phyloP scores from a whole-genome alignment of 37 sponge, comb jelly and placozoan species.

The Ephydatia muelleri region DNA sequence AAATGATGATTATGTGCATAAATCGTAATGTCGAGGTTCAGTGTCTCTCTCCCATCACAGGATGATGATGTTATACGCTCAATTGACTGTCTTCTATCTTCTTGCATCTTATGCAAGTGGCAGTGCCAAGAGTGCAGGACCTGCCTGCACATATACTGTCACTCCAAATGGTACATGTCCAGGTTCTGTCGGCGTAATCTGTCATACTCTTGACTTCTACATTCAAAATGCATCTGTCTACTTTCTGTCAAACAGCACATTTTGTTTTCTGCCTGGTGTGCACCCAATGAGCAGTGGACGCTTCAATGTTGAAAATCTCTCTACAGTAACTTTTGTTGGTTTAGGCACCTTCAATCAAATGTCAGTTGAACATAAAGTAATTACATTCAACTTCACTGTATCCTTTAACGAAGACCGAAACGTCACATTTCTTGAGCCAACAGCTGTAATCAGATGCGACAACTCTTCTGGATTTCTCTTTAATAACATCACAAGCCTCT shows the following conservation, averaged over 20 bases:
- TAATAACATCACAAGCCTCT: neutral
- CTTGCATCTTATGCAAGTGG: neutral
- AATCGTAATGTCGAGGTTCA: too few relatives aligned
- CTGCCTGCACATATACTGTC: neutral
- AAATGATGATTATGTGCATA: too few relatives aligned
- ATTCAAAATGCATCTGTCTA: neutral
- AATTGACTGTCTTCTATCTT: neutral
- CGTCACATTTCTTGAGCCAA: neutral
- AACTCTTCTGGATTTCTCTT: neutral
- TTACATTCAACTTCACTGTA: neutral
- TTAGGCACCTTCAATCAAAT: neutral
- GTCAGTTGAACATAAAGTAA: neutral
- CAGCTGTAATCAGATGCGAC: neutral
- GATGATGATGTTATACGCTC: neutral
- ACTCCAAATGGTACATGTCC: neutral
- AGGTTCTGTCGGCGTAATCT: neutral
- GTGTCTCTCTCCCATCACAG: neutral
- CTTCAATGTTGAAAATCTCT: neutral
- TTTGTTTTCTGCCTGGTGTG: neutral
- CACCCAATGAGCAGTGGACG: neutral
- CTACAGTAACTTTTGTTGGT: neutral
- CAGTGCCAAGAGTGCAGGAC: neutral
- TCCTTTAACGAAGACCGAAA: neutral
- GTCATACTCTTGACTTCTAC: neutral
- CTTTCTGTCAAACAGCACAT: neutral